A percentile compares a stretch with the other conserved stretches of the same genome.
Evolutionary conservation across 1,140 invertebrate genomes (phyloP).

Genomic region (Eubasilissa regina): DNA sequence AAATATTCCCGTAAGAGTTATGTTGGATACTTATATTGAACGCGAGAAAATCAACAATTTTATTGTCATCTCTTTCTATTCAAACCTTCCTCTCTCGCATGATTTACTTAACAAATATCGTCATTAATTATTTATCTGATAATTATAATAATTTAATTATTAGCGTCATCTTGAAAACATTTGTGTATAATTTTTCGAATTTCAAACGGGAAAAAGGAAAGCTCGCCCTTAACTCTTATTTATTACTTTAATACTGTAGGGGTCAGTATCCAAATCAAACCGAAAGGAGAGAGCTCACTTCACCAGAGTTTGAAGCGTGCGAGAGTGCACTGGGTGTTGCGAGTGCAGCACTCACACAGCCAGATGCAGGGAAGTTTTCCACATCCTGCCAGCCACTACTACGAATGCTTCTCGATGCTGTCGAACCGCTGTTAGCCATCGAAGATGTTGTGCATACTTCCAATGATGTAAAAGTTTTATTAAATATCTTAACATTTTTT

Average conservation of each 20-base stretch:
- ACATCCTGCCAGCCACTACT: slow-evolving; percentile 64
- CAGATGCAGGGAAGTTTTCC: slow-evolving; percentile 61
- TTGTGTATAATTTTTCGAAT: too few species aligned
- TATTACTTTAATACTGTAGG: slow-evolving; percentile 21
- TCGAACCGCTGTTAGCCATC: slow-evolving; percentile 62
- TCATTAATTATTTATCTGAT: too few species aligned
- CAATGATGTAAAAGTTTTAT: slow-evolving; percentile 63
- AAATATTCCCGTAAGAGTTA: too few species aligned
- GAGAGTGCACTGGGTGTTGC: slow-evolving; percentile 66
- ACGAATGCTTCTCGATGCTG: slow-evolving; percentile 63
- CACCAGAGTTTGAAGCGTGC: slow-evolving; percentile 66
- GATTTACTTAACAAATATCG: too few species aligned
- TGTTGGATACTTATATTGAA: too few species aligned
- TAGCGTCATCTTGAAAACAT: too few species aligned
- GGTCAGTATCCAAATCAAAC: slow-evolving; percentile 10
- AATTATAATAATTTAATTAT: too few species aligned
- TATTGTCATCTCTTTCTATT: too few species aligned
- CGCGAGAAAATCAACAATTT: too few species aligned
- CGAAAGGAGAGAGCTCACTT: slow-evolving; percentile 31
- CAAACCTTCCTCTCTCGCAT: too few species aligned
- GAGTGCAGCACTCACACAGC: slow-evolving; percentile 63
- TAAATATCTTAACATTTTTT: neutral
- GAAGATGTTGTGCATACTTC: slow-evolving; percentile 65
- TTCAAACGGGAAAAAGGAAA: too few species aligned
- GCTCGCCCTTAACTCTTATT: too few species aligned